A percentile compares a stretch with the other conserved stretches of the same genome.
These are phyloP conservation scores for Poeciliopsis turrubarensis DNA, from an alignment of 2,113 vertebrate species.

Conservation along the genomic window DNA sequence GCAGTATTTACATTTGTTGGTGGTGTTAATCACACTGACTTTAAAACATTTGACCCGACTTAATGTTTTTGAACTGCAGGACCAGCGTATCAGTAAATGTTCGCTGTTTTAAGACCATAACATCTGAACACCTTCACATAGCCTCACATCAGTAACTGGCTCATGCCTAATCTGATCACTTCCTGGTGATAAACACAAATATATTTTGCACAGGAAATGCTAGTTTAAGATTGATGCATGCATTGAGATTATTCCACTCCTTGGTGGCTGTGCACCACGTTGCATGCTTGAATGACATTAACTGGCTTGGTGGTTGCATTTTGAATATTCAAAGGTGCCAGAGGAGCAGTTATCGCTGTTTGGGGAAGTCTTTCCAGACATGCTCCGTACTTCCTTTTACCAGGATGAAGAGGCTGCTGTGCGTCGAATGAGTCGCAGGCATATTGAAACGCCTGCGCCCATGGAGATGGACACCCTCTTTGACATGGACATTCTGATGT, in stretches of 20 bases:
- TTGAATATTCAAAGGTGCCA: slow-evolving; percentile 72
- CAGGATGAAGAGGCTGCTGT: slow-evolving; percentile 89
- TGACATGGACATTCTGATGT: slow-evolving; percentile 96
- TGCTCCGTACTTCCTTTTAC: slow-evolving; percentile 80
- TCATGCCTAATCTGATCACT: background rate
- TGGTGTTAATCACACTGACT: background rate
- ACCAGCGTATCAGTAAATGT: too few relatives aligned
- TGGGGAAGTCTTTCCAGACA: slow-evolving; percentile 84
- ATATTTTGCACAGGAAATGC: background rate
- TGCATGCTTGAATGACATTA: slow-evolving; percentile 68
- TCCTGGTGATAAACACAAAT: background rate
- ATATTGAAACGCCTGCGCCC: slow-evolving; percentile 85
- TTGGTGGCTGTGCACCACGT: slow-evolving; percentile 24
- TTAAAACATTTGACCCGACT: background rate
- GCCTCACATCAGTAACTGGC: background rate
- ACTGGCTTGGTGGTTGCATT: slow-evolving; percentile 72
- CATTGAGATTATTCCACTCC: background rate
- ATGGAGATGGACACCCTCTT: slow-evolving; percentile 95
- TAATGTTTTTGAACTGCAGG: too few relatives aligned
- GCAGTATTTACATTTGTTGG: background rate
- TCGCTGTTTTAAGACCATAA: too few relatives aligned
- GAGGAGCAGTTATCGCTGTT: slow-evolving; percentile 83
- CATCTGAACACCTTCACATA: background rate
- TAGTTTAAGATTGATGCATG: slow-evolving; percentile 11
- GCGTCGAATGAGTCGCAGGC: slow-evolving; percentile 76